Evolutionary conservation across 2,797 vertebrate genomes (phyloP).

Genomic region (Merluccius polli): DNA sequence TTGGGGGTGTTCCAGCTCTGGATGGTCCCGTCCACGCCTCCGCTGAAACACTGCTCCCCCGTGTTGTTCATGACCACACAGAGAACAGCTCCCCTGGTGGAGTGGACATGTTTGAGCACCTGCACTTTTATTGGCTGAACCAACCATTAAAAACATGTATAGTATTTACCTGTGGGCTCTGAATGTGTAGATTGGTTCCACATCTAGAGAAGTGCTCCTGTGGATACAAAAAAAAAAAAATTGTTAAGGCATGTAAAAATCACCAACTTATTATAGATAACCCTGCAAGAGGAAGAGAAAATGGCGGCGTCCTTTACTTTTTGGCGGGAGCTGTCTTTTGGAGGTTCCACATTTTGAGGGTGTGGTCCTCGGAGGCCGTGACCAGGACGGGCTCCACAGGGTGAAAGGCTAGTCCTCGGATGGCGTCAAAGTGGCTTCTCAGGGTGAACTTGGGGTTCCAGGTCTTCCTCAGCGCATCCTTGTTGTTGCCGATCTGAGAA

Average conservation of each 20-base stretch:
- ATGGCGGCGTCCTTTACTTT: conserved; percentile 76
- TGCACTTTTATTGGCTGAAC: neutral
- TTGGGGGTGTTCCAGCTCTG: conserved; percentile 97
- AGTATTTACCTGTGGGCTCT: conserved; percentile 88
- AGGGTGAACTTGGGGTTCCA: conserved; percentile 99
- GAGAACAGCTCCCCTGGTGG: conserved; percentile 86
- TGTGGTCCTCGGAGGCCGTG: conserved; percentile 98
- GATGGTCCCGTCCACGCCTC: conserved; percentile 91
- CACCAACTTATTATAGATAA: neutral
- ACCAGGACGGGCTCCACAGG: conserved; percentile 92
- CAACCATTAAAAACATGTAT: neutral
- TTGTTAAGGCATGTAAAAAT: neutral
- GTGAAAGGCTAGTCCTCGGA: conserved; percentile 92
- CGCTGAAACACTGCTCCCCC: conserved; percentile 97
- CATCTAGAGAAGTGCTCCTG: conserved; percentile 94
- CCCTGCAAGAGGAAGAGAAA: neutral
- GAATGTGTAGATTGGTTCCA: conserved; percentile 99
- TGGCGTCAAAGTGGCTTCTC: conserved; percentile 96
- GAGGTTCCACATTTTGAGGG: conserved; percentile 99
- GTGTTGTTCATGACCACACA: conserved; percentile 94
- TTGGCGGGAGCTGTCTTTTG: conserved; percentile 98
- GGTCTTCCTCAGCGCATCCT: conserved; percentile 95
- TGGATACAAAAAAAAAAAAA: conserved; percentile 22
- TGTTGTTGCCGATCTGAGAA: conserved; percentile 91
- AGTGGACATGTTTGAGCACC: neutral